Evolutionary conservation across 2,888 invertebrate species (phyloP), one percentile per base, ranked within the genome.

Genomic region (Ophion slaviceki): DNA sequence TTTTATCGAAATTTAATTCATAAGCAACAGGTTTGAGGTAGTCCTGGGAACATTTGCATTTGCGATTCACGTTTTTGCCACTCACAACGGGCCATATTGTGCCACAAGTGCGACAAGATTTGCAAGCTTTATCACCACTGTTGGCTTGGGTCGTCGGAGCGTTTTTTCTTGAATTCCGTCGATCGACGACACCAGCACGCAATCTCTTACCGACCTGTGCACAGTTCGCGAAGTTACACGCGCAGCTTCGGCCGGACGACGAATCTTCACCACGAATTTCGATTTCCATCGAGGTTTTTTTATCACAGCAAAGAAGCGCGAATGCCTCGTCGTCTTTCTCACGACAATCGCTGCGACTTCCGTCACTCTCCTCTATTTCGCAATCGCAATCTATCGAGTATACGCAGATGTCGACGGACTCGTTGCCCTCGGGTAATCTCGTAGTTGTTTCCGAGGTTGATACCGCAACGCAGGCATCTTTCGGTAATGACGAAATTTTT

Each of bases 21-120:
- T 95, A 95, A 14, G 95, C 95, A 24, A 95, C 93, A 0, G 94
- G 91, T 87, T 94, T 94, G 6, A 93, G 93, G 86, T 92, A 93
- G 71, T 87, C 89, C 75, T 91, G 87, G 32, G 74, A 79, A 78
- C 93, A 93, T 24, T 75, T 87, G 72, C 92, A 93, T 66, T 87
- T 90, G 28, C 89, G 89, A 45, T 89, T 86, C 17, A 67, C 64
- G 36, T 89, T 91, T 76, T 91, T 90, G 82, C 86, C 84, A 6
- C 80, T 62, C 14, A 68, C 68, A 32, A 84, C 61, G 2, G 64
- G 66, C 86, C 92, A 93, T 72, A 87, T 64, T 2, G 87, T 89
- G 14, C 93, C 93, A 77, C 93, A 93, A 62, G 82, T 84, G 17
- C 91, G 89, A 82, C 93, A 94, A 75, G 88, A 89, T 66, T 92